Conservation (phyloP, 2,888 invertebrate genomes). For the Tetranychus piercei region DNA sequence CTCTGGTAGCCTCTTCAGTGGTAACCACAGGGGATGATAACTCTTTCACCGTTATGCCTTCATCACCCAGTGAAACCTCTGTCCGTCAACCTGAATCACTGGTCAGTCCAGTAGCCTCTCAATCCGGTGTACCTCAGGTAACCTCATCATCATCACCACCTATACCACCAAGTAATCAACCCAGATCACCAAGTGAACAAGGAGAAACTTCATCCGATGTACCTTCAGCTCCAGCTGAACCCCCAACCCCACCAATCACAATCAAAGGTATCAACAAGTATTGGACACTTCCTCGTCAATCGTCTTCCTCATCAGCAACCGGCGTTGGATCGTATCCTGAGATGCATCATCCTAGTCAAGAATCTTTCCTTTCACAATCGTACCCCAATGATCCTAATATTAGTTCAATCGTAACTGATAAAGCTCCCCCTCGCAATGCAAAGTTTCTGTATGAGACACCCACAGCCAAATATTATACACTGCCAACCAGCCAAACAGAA, state of each 20-base stretch:
- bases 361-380: background rate
- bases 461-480: slow-evolving; percentile 17
- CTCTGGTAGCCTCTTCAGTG: background rate
- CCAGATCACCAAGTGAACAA: background rate
- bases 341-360: background rate
- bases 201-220: background rate
- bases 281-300: slow-evolving; percentile 20
- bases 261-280: slow-evolving; percentile 14
- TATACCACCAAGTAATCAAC: background rate
- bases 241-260: background rate
- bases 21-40: background rate
- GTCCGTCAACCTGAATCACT: background rate
- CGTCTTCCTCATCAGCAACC: slow-evolving; percentile 1
- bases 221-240: background rate
- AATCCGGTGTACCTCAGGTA: too few relatives aligned
- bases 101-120: background rate
- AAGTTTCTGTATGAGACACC: slow-evolving; percentile 20
- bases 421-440: slow-evolving; percentile 16
- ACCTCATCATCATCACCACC: background rate
- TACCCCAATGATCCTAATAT: background rate
- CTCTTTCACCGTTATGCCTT: background rate
- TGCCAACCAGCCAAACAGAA: slow-evolving; percentile 11
- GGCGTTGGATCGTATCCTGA: background rate
- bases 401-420: slow-evolving; percentile 14
- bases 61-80: slow-evolving; percentile 6